A percentile compares a stretch with the other conserved stretches of the same genome.
Conservation (phyloP, 2,888 invertebrate species). For the Hypomecis punctinalis region DNA sequence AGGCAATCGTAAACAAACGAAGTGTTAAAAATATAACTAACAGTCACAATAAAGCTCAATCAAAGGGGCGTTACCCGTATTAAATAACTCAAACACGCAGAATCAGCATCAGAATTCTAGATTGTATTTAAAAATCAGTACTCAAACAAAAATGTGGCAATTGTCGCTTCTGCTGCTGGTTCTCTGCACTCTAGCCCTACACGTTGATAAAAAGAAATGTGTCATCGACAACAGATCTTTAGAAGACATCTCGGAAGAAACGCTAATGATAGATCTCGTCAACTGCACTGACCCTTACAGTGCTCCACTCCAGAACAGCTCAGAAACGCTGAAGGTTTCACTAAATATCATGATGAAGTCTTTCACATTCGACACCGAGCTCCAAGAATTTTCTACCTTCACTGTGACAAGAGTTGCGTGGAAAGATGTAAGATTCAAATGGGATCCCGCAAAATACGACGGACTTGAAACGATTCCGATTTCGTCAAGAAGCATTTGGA, state of each 20-base stretch:
- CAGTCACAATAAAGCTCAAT: neutral
- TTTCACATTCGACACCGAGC: slow-evolving; percentile 49
- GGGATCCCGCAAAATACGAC: slow-evolving; percentile 52
- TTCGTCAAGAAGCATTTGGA: slow-evolving; percentile 43
- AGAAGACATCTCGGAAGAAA: slow-evolving; percentile 44
- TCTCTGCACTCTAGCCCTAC: slow-evolving; percentile 11
- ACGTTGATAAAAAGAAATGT: slow-evolving; percentile 24
- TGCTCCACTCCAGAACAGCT: slow-evolving; percentile 20
- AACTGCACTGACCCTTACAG: neutral
- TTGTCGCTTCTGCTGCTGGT: slow-evolving; percentile 25
- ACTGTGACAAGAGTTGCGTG: slow-evolving; percentile 45
- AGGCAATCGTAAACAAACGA: no score
- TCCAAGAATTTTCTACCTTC: slow-evolving; percentile 46
- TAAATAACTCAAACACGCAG: no score
- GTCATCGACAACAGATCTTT: slow-evolving; percentile 32
- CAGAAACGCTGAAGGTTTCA: slow-evolving; percentile 33
- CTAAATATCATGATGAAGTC: slow-evolving; percentile 47
- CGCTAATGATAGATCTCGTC: slow-evolving; percentile 38
- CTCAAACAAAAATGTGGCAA: slow-evolving; percentile 22
- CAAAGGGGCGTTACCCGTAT: slow-evolving; percentile 21
- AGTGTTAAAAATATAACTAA: no score
- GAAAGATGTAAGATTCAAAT: slow-evolving; percentile 53
- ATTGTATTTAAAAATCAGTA: slow-evolving; percentile 14
- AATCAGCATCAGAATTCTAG: no score
- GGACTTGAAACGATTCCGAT: slow-evolving; percentile 41